Percentiles rank a stretch among this genome's conserved stretches.
phyloP scores from a whole-genome alignment of 64 coral and sea anemone genomes.

The Trachythela sp. region DNA sequence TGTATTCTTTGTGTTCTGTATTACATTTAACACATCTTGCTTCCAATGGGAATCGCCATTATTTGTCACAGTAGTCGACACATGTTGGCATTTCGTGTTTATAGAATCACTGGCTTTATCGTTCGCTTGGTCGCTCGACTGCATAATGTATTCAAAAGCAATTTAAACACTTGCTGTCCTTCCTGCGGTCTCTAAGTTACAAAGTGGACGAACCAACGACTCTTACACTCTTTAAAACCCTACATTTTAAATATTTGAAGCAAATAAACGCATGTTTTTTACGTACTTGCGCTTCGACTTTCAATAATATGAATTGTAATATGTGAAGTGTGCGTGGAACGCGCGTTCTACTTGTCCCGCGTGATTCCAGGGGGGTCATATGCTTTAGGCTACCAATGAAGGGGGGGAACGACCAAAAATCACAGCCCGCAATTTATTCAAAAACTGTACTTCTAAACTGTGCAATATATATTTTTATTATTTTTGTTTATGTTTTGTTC shows the following conservation, averaged over 20 bases:
- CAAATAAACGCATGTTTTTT: background rate
- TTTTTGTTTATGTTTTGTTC: no score
- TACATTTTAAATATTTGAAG: background rate
- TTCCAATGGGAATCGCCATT: background rate
- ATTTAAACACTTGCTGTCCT: background rate
- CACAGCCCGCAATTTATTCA: background rate
- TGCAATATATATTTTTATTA: no score
- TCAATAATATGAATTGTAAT: no score
- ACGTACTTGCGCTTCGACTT: background rate
- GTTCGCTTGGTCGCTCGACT: background rate
- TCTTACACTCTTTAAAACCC: background rate
- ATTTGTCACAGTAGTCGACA: background rate
- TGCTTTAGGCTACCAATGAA: background rate
- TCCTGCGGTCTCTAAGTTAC: background rate
- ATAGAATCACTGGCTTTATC: background rate
- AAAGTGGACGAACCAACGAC: background rate
- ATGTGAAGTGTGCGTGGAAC: background rate
- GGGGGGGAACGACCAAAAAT: background rate
- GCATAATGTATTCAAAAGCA: constrained; percentile 17
- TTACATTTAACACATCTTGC: background rate
- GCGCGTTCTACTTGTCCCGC: background rate
- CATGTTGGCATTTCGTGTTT: background rate
- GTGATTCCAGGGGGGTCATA: background rate
- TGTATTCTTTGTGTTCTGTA: constrained; percentile 7
- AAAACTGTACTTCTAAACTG: background rate